Evolutionary conservation across 1,140 invertebrate species (phyloP).

Genomic region (Colletes latitarsis): DNA sequence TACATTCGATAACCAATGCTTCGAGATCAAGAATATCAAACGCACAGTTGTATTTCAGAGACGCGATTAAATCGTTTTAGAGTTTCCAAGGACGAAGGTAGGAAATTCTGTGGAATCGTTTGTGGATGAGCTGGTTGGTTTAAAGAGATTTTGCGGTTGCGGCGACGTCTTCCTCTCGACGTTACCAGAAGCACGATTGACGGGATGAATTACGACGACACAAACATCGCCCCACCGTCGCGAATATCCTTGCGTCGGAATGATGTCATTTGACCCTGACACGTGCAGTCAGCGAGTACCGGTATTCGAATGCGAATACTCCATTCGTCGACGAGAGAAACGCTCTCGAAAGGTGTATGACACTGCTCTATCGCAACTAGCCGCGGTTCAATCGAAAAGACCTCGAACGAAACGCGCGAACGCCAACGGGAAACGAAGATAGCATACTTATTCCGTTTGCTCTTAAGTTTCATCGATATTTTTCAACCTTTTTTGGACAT

Average conservation of each 20-base stretch:
- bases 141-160: background rate
- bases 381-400: slow-evolving; percentile 22
- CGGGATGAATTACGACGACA: slow-evolving; percentile 59
- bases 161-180: slow-evolving; percentile 32
- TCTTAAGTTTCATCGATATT: no score
- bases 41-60: no score
- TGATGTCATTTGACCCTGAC: slow-evolving; percentile 74
- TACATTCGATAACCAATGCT: no score
- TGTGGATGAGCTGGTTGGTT: background rate
- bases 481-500: no score
- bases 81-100: background rate
- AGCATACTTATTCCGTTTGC: no score
- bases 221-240: slow-evolving; percentile 31
- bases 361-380: slow-evolving; percentile 36
- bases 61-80: no score
- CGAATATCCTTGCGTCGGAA: slow-evolving; percentile 67
- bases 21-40: no score
- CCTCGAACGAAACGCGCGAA: background rate
- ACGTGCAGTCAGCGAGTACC: slow-evolving; percentile 61
- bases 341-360: slow-evolving; percentile 55
- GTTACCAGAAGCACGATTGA: slow-evolving; percentile 42
- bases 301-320: slow-evolving; percentile 52
- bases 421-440: no score
- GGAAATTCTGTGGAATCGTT: background rate
- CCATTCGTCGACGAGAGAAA: slow-evolving; percentile 41